A percentile compares a stretch with the other conserved stretches of the same genome.
phyloP scores from a whole-genome alignment of 2,797 vertebrate species.

The Orestias chungarensis region DNA sequence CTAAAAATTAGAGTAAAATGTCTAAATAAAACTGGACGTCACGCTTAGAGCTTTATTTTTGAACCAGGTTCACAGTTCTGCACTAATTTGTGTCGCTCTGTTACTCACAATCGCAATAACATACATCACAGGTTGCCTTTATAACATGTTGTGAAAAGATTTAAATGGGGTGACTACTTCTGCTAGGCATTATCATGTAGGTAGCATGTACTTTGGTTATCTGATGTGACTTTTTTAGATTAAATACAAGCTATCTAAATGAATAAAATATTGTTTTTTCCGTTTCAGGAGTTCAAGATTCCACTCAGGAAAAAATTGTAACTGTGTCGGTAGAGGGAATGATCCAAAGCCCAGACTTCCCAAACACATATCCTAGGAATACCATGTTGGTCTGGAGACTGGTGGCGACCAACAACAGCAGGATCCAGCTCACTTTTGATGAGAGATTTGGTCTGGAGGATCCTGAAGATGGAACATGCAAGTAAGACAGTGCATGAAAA shows the following conservation, averaged over 20 bases:
- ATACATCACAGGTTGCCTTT: background rate
- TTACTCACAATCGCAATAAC: background rate
- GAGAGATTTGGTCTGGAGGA: slow-evolving; percentile 95
- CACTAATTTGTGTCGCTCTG: background rate
- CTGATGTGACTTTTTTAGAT: background rate
- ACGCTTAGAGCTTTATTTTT: background rate
- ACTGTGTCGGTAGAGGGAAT: slow-evolving; percentile 89
- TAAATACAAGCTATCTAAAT: background rate
- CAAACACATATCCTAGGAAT: slow-evolving; percentile 90
- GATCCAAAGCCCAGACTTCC: slow-evolving; percentile 94
- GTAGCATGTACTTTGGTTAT: background rate
- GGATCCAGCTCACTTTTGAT: slow-evolving; percentile 95
- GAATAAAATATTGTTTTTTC: slow-evolving; percentile 2
- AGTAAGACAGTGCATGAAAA: slow-evolving; percentile 81
- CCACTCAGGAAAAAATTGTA: slow-evolving; percentile 93
- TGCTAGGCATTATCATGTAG: background rate
- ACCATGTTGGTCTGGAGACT: slow-evolving; percentile 90
- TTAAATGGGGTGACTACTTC: background rate
- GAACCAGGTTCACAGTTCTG: background rate
- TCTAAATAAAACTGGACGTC: too few species aligned
- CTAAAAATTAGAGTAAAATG: too few species aligned
- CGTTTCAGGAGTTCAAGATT: slow-evolving; percentile 91
- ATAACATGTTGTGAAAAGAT: background rate
- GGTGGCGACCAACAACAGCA: slow-evolving; percentile 84
- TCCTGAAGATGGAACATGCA: slow-evolving; percentile 95